A percentile compares a stretch with the other conserved stretches of the same genome.
Conservation (phyloP, 2,113 vertebrate species). For the Urocolius indicus region DNA sequence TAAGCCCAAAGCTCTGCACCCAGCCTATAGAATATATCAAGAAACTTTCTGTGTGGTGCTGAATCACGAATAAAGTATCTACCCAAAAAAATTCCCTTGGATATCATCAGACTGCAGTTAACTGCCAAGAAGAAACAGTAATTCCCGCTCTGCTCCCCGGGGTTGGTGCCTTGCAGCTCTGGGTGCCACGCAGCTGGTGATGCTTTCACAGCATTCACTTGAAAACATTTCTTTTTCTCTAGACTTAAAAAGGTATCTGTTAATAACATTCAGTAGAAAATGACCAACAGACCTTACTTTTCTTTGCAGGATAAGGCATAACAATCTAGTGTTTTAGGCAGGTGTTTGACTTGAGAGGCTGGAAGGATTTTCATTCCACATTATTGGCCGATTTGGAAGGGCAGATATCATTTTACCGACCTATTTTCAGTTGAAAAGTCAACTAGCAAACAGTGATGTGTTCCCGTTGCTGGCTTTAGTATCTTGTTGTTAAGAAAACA, state of each 20-base stretch:
- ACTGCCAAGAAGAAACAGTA: not conserved
- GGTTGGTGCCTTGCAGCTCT: not conserved
- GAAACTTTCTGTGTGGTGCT: not conserved
- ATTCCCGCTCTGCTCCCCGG: not conserved
- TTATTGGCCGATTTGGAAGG: not conserved
- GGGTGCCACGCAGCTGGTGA: not conserved
- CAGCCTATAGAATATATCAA: not conserved
- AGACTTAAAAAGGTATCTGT: not conserved
- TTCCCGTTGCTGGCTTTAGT: not conserved
- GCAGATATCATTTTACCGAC: not conserved
- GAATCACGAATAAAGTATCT: not conserved
- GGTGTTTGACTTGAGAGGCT: not conserved
- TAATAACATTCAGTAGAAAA: not conserved
- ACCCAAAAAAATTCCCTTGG: not conserved
- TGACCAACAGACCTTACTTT: not conserved
- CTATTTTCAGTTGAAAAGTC: not conserved
- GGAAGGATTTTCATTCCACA: not conserved
- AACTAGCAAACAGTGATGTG: not conserved
- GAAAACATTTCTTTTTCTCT: conserved; percentile 22
- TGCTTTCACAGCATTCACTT: not conserved
- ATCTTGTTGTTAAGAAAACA: not conserved
- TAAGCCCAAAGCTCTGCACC: not conserved
- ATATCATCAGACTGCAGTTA: not conserved
- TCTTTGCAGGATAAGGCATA: not conserved
- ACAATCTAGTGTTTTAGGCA: not conserved